Evolutionary conservation across 2,113 vertebrate genomes (phyloP), one percentile per base, ranked within the genome.

Genomic region (Vicugna pacos): DNA sequence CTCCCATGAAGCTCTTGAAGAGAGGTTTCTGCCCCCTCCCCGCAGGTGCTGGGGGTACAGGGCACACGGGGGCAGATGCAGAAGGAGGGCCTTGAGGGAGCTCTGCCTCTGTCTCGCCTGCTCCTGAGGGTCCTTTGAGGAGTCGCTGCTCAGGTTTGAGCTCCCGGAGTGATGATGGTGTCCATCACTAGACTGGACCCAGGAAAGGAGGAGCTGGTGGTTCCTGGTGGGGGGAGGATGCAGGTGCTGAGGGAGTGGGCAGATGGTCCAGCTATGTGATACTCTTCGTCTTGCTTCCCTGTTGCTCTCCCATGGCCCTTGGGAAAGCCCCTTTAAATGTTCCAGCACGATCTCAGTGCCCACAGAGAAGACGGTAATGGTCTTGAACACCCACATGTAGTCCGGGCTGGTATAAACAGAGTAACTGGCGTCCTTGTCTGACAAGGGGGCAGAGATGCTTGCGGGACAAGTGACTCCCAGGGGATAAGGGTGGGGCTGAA

Each of bases 91-190:
- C 48, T 85, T 5, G 2, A 24, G 48, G 32, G 67, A 1, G 11
- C 28, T 24, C 52, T 15, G 19, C 24, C 5, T 35, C 83, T 0
- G 0, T n/a, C 22, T 17, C 1, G 0, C 15, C 30, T n/a, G 30
- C 52, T 64, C 56, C 8, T 4, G 0, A n/a, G 77, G 70, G 32
- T 46, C 48, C 46, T 93, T 38, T 19, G 42, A 48, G 83, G 9
- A 56, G 24, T 7, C 1, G 22, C 54, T 46, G 48, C 26, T 22
- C 15, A 6, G 8, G 46, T 32, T 2, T 76, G 65, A 7, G 16
- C 9, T 54, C n/a, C 32, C 14, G 6, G 16, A 1, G 50, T 19
- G 12, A 2, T 5, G 20, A 8, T 19, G 8, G 32, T 9, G 11
- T 28, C 35, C 24, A 15, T 24, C n/a, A 1, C 26, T 15, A 0